These are phyloP conservation scores for Acanthopagrus latus DNA, from an alignment of 2,797 vertebrate genomes.

Conservation along the genomic window DNA sequence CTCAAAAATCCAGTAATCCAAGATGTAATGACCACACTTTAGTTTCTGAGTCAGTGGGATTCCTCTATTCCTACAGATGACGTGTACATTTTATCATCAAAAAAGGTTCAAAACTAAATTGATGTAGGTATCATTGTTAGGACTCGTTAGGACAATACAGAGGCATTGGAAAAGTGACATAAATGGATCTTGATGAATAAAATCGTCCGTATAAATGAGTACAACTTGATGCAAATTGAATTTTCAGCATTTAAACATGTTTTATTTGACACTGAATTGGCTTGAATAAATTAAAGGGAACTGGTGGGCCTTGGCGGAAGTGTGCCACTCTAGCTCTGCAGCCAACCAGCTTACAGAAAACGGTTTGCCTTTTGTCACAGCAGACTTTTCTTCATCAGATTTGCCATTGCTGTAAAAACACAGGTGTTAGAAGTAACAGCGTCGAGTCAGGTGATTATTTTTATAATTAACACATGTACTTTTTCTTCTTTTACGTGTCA, in stretches of 20 bases:
- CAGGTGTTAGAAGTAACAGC: neutral
- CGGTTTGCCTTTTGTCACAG: neutral
- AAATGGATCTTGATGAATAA: too few relatives aligned
- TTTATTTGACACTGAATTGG: too few relatives aligned
- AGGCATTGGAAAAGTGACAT: neutral
- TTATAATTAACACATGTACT: conserved; percentile 5
- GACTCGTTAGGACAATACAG: too few relatives aligned
- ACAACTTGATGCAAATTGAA: too few relatives aligned
- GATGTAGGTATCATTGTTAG: neutral
- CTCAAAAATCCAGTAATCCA: neutral
- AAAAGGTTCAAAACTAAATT: neutral
- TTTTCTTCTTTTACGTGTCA: conserved; percentile 1
- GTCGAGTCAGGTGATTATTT: neutral
- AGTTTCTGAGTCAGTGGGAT: too few relatives aligned
- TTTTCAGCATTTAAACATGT: too few relatives aligned
- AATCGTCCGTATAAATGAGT: too few relatives aligned
- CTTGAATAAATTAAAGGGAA: too few relatives aligned
- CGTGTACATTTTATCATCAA: neutral
- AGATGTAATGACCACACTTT: too few relatives aligned
- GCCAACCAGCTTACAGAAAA: neutral
- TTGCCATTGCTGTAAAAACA: neutral
- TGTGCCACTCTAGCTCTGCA: neutral
- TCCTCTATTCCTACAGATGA: neutral
- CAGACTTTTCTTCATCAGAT: neutral
- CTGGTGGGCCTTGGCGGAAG: too few relatives aligned